Evolutionary conservation across 2,113 vertebrate species (phyloP), one percentile per base, ranked within the genome.

Genomic region (Mormoops blainvillei): DNA sequence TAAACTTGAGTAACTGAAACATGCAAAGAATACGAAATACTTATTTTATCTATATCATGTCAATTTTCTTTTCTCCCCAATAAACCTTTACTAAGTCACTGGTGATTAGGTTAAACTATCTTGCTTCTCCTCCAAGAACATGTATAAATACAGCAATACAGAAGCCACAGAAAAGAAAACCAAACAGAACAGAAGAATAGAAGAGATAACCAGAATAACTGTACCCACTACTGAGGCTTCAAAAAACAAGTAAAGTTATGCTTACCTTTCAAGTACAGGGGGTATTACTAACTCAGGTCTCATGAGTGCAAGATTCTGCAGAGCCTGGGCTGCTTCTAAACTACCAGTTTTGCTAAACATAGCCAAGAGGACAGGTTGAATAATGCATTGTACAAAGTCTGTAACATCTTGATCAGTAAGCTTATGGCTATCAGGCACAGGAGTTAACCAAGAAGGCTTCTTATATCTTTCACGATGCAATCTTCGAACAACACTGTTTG

Each of bases 261-360:
- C 98, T 99, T 98, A 99, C 99, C 98, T 99, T 98, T 99, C 99
- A 96, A 99, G 99, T 67, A 99, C 99, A 33, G 99, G 99, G 67
- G 99, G 99, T 96, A 99, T 99, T 94, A 99, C 99, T 97, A 99
- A 98, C 92, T 99, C 99, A 2, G 99, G 99, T 94, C 99, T 99
- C 99, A 99, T 99, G 36, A 99, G 98, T 63, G 99, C 99, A 5
- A 99, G 99, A 97, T 99, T 99, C 98, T 99, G 99, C 95, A 99
- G 97, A 81, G 99, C 99, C 94, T 99, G 99, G 36, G 99, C 99
- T 87, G 99, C 99, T 96, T 99, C 99, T 36, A 99, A 98, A 97
- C 99, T 99, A 95, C 99, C 99, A 2, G 99, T 99, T 98, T 99
- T 99, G 98, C 99, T 99, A 97, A 99, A 99, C 99, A 99, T 99